Percentiles rank a stretch among this genome's conserved stretches.
Evolutionary conservation across 2,113 vertebrate species (phyloP).

Genomic region (Macroglossus sobrinus): DNA sequence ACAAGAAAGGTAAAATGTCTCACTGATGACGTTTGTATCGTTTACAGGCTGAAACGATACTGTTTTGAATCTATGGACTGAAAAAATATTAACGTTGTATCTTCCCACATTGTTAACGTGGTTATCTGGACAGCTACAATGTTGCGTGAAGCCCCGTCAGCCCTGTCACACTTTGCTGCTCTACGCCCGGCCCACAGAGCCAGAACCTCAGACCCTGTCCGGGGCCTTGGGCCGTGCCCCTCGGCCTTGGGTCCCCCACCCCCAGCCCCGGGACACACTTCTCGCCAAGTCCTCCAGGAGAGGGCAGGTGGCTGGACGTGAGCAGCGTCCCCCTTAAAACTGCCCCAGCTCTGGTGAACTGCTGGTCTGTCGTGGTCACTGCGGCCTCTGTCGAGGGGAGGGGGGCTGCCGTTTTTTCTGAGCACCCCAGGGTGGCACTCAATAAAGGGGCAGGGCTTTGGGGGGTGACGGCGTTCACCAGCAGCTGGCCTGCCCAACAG

Average conservation of each 20-base stretch:
- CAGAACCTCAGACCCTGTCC: neutral
- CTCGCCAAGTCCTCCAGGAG: too few species aligned
- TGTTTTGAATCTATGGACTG: rapidly evolving
- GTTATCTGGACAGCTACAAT: rapidly evolving
- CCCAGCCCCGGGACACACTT: neutral
- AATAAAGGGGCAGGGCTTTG: neutral
- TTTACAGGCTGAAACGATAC: neutral
- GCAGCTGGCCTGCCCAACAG: neutral
- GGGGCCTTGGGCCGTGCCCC: neutral
- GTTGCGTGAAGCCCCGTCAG: too few species aligned
- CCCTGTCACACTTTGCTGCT: too few species aligned
- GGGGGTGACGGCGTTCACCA: neutral
- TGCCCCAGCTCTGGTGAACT: rapidly evolving
- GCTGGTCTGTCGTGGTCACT: neutral
- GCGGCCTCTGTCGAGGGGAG: neutral
- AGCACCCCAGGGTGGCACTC: neutral
- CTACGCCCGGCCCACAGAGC: too few species aligned
- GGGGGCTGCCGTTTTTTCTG: neutral
- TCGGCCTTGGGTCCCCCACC: neutral
- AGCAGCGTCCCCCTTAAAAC: neutral
- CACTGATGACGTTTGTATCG: neutral
- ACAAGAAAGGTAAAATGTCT: too few species aligned
- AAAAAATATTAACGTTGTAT: neutral
- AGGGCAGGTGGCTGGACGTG: neutral
- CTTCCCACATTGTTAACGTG: too few species aligned